phyloP scores from a whole-genome alignment of 2,113 vertebrate species.

The Xenus cinereus region DNA sequence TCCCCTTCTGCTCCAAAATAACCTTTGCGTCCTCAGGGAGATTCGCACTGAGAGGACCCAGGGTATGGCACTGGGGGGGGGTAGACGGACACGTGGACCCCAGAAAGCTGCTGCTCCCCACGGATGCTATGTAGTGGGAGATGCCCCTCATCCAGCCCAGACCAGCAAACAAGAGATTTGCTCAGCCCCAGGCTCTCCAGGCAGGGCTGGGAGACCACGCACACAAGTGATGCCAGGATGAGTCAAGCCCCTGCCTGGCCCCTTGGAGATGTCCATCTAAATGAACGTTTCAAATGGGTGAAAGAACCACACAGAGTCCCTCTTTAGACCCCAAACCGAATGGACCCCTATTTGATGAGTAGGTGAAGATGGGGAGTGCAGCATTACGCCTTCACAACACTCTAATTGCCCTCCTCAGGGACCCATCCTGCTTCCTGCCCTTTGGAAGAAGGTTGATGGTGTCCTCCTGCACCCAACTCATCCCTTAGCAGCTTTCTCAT shows the following conservation, averaged over 20 bases:
- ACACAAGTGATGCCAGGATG: not conserved
- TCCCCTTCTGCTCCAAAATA: conserved; percentile 9
- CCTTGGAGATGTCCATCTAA: not conserved
- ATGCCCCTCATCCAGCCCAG: not conserved
- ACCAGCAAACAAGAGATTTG: not conserved
- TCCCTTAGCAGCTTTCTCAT: not conserved
- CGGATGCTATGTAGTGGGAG: rapidly evolving
- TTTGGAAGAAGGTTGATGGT: not conserved
- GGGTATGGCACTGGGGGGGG: not conserved
- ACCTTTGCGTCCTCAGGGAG: not conserved
- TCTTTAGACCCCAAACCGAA: not conserved
- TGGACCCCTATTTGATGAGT: rapidly evolving
- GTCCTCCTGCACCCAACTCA: not conserved
- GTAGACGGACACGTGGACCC: rapidly evolving
- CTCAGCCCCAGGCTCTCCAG: not conserved
- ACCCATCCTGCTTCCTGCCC: not conserved
- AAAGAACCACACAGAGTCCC: not conserved
- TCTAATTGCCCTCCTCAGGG: not conserved
- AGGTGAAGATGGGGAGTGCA: not conserved
- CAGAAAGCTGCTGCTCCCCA: not conserved
- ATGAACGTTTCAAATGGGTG: not conserved
- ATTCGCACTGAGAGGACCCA: rapidly evolving
- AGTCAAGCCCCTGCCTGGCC: rapidly evolving
- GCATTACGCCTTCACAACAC: not conserved
- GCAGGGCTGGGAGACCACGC: not conserved